A percentile compares a stretch with the other conserved stretches of the same genome.
Conservation (phyloP, 1,140 invertebrate genomes). For the Drosophila kepulauana region DNA sequence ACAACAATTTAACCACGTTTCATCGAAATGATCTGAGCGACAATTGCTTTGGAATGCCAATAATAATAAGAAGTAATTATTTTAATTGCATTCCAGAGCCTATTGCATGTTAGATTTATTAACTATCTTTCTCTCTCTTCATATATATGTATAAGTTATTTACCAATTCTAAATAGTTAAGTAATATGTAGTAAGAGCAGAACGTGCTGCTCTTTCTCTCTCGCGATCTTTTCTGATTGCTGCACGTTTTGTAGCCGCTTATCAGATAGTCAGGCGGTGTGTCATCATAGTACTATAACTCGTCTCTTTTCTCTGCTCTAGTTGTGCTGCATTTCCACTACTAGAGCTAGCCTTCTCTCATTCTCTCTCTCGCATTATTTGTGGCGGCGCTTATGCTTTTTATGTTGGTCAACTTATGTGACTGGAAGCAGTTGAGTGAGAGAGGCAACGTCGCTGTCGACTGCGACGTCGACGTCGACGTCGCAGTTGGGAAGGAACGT, state of each 20-base stretch:
- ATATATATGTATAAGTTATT: not conserved
- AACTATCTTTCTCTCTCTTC: not conserved
- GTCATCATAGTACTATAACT: slow-evolving; percentile 25
- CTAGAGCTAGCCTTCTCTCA: not conserved
- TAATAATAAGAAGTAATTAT: not conserved
- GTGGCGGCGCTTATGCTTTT: slow-evolving; percentile 32
- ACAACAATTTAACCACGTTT: not conserved
- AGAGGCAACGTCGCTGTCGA: slow-evolving; percentile 7
- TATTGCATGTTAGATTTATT: not conserved
- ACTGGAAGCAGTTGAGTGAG: slow-evolving; percentile 27
- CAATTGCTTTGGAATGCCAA: not conserved
- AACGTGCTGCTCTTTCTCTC: not conserved
- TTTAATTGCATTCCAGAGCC: not conserved
- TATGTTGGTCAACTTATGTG: slow-evolving; percentile 58
- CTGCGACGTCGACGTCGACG: slow-evolving; percentile 5
- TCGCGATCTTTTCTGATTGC: slow-evolving; percentile 7
- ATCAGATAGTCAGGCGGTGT: slow-evolving; percentile 39
- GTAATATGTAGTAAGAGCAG: not conserved
- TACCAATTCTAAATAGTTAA: not conserved
- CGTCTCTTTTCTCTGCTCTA: slow-evolving; percentile 25
- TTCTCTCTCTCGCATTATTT: slow-evolving; percentile 12
- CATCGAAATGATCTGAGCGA: not conserved
- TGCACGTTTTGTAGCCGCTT: slow-evolving; percentile 17
- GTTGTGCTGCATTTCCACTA: slow-evolving; percentile 25
- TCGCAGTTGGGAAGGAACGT: slow-evolving; percentile 14